Conservation (phyloP, 2,797 vertebrate species). For the Euphonia xanthogaster region DNA sequence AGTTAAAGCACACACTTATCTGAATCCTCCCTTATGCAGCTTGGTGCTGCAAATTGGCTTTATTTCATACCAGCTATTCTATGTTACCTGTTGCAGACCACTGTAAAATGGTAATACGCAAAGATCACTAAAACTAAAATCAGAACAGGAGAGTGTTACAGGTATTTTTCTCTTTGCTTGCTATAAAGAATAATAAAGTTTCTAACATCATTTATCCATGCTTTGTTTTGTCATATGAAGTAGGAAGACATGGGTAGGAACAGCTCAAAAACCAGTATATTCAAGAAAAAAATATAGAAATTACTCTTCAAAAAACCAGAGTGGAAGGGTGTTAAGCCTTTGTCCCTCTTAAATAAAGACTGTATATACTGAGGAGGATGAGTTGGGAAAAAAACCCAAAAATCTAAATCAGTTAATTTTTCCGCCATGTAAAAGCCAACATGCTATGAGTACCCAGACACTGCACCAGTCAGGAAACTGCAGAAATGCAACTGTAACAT, state of each 20-base stretch:
- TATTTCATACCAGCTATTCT: background rate
- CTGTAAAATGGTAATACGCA: background rate
- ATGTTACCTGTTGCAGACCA: background rate
- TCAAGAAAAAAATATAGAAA: background rate
- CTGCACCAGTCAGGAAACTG: background rate
- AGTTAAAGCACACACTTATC: background rate
- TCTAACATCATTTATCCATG: background rate
- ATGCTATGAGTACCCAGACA: background rate
- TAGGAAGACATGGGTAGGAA: background rate
- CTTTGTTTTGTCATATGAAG: background rate
- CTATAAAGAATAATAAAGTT: background rate
- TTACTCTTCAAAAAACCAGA: background rate
- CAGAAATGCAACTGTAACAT: background rate
- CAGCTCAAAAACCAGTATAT: background rate
- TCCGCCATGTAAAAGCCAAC: background rate
- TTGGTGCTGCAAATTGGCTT: background rate
- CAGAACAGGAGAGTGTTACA: background rate
- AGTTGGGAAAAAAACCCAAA: background rate
- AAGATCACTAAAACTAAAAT: background rate
- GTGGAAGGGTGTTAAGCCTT: background rate
- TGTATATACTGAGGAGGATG: background rate
- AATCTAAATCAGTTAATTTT: background rate
- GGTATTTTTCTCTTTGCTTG: background rate
- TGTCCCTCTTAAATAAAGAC: background rate
- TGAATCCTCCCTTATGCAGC: background rate